These are phyloP conservation scores for Halyomorpha halys DNA, from an alignment of 1,140 invertebrate genomes.

Conservation along the genomic window DNA sequence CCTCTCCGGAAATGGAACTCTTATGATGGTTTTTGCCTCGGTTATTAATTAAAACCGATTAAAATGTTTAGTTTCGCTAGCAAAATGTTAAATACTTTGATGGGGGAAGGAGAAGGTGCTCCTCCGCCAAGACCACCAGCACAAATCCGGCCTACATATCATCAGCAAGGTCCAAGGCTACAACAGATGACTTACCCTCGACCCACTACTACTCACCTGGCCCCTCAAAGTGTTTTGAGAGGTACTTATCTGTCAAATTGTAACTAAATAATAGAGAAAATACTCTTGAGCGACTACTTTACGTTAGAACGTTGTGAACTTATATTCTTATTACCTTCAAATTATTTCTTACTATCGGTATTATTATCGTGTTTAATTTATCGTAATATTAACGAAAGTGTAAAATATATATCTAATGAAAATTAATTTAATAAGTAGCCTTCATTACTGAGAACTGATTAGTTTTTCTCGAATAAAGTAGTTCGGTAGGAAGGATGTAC, in stretches of 20 bases:
- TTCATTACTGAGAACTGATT: too few species aligned
- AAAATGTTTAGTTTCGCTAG: constrained; percentile 38
- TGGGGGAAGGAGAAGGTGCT: constrained; percentile 34
- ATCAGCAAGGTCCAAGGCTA: constrained; percentile 22
- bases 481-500: too few species aligned
- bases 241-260: constrained; percentile 11
- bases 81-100: constrained; percentile 39
- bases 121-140: constrained; percentile 1
- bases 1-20: neutral
- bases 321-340: too few species aligned
- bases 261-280: neutral
- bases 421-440: too few species aligned
- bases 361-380: too few species aligned
- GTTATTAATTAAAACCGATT: neutral
- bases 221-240: constrained; percentile 15
- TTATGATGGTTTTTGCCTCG: constrained; percentile 12
- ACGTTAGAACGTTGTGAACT: too few species aligned
- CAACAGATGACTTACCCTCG: constrained; percentile 25
- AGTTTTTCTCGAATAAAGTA: too few species aligned
- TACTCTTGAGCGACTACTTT: too few species aligned
- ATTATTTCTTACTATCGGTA: too few species aligned
- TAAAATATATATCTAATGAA: too few species aligned
- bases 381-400: too few species aligned
- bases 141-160: constrained; percentile 18
- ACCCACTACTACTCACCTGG: constrained; percentile 6